phyloP scores from a whole-genome alignment of 2,113 vertebrate species.

The Campylorhamphus procurvoides region DNA sequence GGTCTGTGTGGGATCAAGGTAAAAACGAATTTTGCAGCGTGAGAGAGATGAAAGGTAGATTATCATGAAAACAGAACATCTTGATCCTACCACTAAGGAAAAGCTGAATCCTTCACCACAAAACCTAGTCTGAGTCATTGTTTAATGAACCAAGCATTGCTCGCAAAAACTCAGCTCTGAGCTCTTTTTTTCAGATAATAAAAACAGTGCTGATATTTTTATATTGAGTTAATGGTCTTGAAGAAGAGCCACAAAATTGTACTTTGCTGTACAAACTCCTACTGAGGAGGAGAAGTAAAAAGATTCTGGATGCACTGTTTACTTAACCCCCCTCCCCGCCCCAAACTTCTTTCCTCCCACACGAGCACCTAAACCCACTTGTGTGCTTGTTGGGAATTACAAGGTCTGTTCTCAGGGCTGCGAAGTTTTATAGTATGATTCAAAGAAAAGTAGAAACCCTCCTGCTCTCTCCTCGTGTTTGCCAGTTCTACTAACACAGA shows the following conservation, averaged over 20 bases:
- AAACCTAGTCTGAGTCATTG: constrained; percentile 66
- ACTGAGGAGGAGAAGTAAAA: constrained; percentile 14
- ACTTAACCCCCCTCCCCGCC: neutral
- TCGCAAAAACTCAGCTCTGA: constrained; percentile 34
- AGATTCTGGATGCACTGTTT: constrained; percentile 40
- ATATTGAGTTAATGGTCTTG: constrained; percentile 60
- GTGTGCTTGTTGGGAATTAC: constrained; percentile 25
- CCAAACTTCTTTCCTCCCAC: neutral
- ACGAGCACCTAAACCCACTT: constrained; percentile 30
- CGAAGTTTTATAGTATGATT: neutral
- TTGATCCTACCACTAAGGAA: constrained; percentile 47
- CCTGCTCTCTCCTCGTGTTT: neutral
- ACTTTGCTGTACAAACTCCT: constrained; percentile 28
- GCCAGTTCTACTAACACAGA: constrained; percentile 33
- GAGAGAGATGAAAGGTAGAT: constrained; percentile 64
- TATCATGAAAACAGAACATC: constrained; percentile 59
- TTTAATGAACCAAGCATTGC: constrained; percentile 61
- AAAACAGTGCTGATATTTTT: constrained; percentile 71
- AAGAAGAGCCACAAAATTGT: constrained; percentile 62
- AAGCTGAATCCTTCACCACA: constrained; percentile 54
- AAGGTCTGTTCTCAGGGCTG: constrained; percentile 22
- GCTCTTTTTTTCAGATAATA: constrained; percentile 53
- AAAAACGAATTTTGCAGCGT: constrained; percentile 18
- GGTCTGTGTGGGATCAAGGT: constrained; percentile 63
- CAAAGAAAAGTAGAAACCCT: constrained; percentile 31